Evolutionary conservation across 2,797 vertebrate genomes (phyloP).

Genomic region (Zenarchopterus dispar): DNA sequence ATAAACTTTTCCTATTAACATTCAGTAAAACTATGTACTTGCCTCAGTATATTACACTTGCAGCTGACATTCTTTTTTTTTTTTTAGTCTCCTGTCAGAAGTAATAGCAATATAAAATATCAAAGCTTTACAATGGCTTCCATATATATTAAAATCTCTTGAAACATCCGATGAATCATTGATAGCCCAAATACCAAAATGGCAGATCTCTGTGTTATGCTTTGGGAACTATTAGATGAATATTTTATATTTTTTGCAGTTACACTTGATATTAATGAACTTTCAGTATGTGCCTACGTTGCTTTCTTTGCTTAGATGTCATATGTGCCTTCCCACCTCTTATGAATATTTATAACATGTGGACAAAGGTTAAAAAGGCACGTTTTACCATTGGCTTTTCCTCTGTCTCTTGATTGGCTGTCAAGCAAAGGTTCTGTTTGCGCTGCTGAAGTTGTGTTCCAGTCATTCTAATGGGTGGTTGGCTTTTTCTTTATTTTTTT

Average conservation of each 20-base stretch:
- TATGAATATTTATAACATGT: conserved; percentile 64
- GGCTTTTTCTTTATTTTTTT: not conserved
- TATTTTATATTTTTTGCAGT: conserved; percentile 56
- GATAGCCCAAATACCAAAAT: conserved; percentile 42
- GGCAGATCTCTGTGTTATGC: conserved; percentile 13
- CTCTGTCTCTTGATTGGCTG: conserved; percentile 25
- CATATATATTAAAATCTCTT: conserved; percentile 25
- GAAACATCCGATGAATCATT: conserved; percentile 31
- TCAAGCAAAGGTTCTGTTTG: conserved; percentile 60
- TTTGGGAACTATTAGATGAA: conserved; percentile 40
- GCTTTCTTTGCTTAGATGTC: conserved; percentile 45
- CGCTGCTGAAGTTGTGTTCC: conserved; percentile 66
- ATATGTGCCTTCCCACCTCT: conserved; percentile 51
- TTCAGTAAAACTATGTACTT: conserved; percentile 15
- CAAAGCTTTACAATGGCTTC: conserved; percentile 15
- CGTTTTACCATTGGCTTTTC: conserved; percentile 41
- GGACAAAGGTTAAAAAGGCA: conserved; percentile 59
- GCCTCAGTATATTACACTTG: not conserved
- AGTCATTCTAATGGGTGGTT: not conserved
- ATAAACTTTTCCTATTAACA: conserved; percentile 19
- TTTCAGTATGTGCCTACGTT: conserved; percentile 37
- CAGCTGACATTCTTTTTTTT: not conserved
- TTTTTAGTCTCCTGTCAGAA: conserved; percentile 15
- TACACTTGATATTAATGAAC: conserved; percentile 68
- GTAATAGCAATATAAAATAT: conserved; percentile 19